Evolutionary conservation across 2,113 vertebrate genomes (phyloP).

Genomic region (Rostratula benghalensis): DNA sequence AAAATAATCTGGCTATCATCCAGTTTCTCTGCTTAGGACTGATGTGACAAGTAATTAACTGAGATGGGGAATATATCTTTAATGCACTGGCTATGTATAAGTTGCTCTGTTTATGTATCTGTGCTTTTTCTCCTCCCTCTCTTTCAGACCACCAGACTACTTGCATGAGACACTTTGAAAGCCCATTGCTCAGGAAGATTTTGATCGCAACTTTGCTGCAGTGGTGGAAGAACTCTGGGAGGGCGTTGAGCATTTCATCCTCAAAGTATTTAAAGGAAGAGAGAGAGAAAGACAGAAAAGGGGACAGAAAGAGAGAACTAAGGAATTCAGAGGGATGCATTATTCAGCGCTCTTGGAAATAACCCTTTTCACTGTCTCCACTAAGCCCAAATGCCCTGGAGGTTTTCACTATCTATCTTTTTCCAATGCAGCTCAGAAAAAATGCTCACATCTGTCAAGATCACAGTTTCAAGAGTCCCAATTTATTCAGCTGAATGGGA

Average conservation of each 20-base stretch:
- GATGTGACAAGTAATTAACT: constrained; percentile 66
- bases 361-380: constrained; percentile 68
- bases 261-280: constrained; percentile 35
- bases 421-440: constrained; percentile 50
- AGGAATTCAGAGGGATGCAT: constrained; percentile 67
- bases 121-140: background rate
- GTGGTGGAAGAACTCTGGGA: constrained; percentile 8
- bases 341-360: constrained; percentile 67
- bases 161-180: background rate
- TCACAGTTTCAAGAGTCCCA: constrained; percentile 67
- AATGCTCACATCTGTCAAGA: constrained; percentile 71
- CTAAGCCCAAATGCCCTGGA: constrained; percentile 70
- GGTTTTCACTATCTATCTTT: constrained; percentile 69
- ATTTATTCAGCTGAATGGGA: constrained; percentile 69
- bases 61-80: constrained; percentile 43
- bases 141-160: background rate
- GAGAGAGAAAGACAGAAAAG: constrained; percentile 31
- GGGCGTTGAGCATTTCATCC: constrained; percentile 5
- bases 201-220: background rate
- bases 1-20: constrained; percentile 16
- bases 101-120: background rate
- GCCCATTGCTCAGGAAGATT: background rate
- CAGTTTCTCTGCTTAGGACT: constrained; percentile 39
- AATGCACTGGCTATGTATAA: constrained; percentile 13
- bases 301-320: constrained; percentile 59